phyloP scores from a whole-genome alignment of 2,113 vertebrate genomes.

The Cepphus grylle region DNA sequence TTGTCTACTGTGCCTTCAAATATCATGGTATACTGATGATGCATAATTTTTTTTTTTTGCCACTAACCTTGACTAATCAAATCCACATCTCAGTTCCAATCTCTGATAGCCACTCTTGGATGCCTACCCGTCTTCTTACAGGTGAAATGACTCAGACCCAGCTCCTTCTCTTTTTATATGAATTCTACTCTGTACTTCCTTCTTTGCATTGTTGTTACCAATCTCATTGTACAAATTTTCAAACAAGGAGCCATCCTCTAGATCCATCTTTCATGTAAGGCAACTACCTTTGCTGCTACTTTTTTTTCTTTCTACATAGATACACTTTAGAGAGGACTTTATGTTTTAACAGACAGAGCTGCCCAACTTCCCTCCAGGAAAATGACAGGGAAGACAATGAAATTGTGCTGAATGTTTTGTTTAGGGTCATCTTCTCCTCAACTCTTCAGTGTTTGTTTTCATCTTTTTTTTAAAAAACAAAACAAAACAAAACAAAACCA shows the following conservation, averaged over 20 bases:
- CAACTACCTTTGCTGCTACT: neutral
- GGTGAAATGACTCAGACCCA: neutral
- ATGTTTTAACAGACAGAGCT: neutral
- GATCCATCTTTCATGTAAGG: neutral
- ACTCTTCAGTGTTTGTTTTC: neutral
- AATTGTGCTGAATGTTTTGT: neutral
- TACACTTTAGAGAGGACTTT: neutral
- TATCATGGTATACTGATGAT: neutral
- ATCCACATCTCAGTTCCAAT: neutral
- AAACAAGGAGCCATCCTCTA: neutral
- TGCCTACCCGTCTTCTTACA: neutral
- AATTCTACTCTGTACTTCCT: neutral
- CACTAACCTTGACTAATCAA: neutral
- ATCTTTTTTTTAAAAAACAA: neutral
- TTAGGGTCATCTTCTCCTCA: neutral
- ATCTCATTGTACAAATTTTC: neutral
- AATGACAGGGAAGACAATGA: neutral
- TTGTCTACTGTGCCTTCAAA: neutral
- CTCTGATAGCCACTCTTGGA: neutral
- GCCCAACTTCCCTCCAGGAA: neutral
- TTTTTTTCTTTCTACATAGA: neutral
- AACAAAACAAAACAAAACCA: neutral
- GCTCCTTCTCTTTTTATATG: neutral
- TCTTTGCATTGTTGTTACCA: neutral
- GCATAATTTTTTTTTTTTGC: neutral